phyloP scores from a whole-genome alignment of 2,797 vertebrate genomes.

The Esox lucius region DNA sequence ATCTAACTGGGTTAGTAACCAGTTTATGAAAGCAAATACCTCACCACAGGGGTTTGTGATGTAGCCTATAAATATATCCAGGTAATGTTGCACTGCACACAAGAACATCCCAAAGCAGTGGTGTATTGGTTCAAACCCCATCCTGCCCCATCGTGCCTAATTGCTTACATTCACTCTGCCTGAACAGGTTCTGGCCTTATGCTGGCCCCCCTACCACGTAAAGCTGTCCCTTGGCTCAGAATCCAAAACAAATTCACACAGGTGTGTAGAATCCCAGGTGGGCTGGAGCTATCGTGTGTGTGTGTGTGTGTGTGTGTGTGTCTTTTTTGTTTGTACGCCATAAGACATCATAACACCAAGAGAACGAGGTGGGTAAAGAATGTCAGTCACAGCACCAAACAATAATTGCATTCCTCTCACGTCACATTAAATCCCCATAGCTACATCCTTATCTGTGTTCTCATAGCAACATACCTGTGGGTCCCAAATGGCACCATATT shows the following conservation, averaged over 20 bases:
- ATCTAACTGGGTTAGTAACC: too few relatives aligned
- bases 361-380: neutral
- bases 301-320: too few relatives aligned
- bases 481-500: too few relatives aligned
- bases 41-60: too few relatives aligned
- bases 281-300: neutral
- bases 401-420: neutral
- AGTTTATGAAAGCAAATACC: too few relatives aligned
- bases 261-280: constrained; percentile 4
- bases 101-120: too few relatives aligned
- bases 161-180: too few relatives aligned
- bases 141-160: too few relatives aligned
- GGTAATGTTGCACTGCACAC: too few relatives aligned
- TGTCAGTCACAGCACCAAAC: neutral
- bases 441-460: neutral
- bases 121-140: too few relatives aligned
- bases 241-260: neutral
- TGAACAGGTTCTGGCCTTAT: neutral
- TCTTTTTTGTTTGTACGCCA: neutral
- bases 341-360: neutral
- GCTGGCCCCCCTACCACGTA: neutral
- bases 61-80: too few relatives aligned
- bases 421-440: neutral
- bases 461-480: neutral
- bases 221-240: neutral